Base-by-base conservation (phyloP, 2,113 vertebrate genomes). In the Canis aureus region DNA sequence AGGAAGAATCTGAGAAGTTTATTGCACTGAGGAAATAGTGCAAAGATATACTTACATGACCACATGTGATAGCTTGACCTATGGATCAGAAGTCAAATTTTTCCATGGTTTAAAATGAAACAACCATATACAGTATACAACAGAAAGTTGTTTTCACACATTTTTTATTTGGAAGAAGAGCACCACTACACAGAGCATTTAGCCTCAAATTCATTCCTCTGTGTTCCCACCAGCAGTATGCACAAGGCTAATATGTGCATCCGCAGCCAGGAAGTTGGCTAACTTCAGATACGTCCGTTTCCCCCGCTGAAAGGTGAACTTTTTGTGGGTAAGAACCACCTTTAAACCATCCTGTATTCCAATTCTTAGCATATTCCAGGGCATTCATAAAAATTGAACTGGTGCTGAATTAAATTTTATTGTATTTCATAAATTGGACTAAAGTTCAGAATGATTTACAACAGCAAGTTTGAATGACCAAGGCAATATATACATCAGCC, bases 91-190 rank as follows among this genome's bases (percentile, higher is more conserved):
- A 89, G 15, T n/a, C 67, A 29, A 74, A 57, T 71, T 74, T 92
- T 79, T 29, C 20, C 27, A 78, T 55, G 23, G 20, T 27, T 94
- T 94, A 29, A 80, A 92, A 89, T n/a, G 53, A 93, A 95, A 78
- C 3, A 96, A 43, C 8, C 15, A 57, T 19, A 11, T 32, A 38
- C 67, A 64, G n/a, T 78, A 2, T 15, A 35, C 22, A 92, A 64
- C 15, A 15, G 10, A 79, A 87, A 78, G 27, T 13, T 79, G 11
- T 73, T 35, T 55, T 19, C 15, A 38, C 1, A 32, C 10, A 38
- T 35, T 43, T 67, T 90, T 74, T 5, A 80, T 55, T 25, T 60
- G 53, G 49, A 27, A 62, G 53, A 19, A 66, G 51, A 53, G 1
- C 2, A 53, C 22, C 35, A 17, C 1, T 80, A 71, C 27, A 67